Conservation (phyloP, 2,797 vertebrate genomes). For the Centropyge bicolor region DNA sequence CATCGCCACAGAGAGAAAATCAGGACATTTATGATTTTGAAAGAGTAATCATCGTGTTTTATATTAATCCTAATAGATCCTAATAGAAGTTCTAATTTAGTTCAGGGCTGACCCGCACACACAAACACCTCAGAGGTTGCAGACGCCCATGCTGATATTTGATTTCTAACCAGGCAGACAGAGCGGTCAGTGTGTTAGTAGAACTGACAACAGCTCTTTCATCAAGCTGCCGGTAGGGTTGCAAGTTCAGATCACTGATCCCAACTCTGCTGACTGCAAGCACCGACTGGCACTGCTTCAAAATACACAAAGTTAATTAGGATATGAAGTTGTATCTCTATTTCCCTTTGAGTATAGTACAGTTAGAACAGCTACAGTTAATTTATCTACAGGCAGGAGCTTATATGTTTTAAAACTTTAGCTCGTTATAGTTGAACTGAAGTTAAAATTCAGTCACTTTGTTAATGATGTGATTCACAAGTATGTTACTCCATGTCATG, state of each 20-base stretch:
- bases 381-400: neutral
- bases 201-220: slow-evolving; percentile 53
- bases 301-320: slow-evolving; percentile 31
- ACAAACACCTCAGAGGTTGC: slow-evolving; percentile 2
- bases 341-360: neutral
- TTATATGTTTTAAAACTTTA: neutral
- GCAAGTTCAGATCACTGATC: slow-evolving; percentile 50
- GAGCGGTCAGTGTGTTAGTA: slow-evolving; percentile 51
- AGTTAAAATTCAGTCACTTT: neutral
- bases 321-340: neutral
- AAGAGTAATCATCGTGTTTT: neutral
- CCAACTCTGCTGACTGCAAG: slow-evolving; percentile 20
- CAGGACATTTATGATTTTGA: neutral
- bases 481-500: neutral
- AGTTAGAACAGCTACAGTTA: neutral
- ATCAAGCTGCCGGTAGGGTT: slow-evolving; percentile 49
- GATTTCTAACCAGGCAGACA: slow-evolving; percentile 45
- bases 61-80: neutral
- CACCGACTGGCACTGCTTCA: slow-evolving; percentile 18
- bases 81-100: neutral
- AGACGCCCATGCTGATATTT: slow-evolving; percentile 50
- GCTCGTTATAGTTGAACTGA: neutral
- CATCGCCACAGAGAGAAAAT: neutral
- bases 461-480: neutral
- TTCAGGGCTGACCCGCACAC: neutral